Conservation (phyloP, 2,797 vertebrate genomes). For the Nannoperca obscura region DNA sequence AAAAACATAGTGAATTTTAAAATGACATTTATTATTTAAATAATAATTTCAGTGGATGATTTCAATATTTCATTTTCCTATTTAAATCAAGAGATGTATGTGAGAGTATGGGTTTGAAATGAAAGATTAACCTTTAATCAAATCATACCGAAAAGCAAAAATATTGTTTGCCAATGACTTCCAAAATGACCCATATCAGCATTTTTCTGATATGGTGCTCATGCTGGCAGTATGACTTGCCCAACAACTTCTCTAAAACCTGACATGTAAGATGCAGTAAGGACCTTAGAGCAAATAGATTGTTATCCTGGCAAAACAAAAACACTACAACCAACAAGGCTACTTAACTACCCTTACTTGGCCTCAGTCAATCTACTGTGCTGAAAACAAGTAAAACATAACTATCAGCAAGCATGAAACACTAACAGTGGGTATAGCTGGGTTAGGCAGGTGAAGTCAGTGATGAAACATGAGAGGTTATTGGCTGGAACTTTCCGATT, state of each 20-base stretch:
- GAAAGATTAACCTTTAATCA: too few relatives aligned
- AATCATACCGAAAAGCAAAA: neutral
- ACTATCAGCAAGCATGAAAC: slow-evolving; percentile 5
- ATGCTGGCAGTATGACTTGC: neutral
- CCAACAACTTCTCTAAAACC: neutral
- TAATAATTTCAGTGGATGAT: too few relatives aligned
- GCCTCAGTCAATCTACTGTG: neutral
- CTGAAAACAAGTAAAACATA: neutral
- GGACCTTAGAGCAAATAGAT: neutral
- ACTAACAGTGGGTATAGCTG: neutral
- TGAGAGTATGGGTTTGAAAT: too few relatives aligned
- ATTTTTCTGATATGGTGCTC: neutral
- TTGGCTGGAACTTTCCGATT: slow-evolving; percentile 11
- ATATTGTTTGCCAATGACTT: neutral
- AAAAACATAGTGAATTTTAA: too few relatives aligned
- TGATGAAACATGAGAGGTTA: slow-evolving; percentile 15
- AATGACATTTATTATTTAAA: too few relatives aligned
- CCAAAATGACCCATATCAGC: neutral
- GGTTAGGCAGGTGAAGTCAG: neutral
- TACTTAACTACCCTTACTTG: neutral
- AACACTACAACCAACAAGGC: neutral
- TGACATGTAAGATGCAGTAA: neutral
- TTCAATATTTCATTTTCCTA: too few relatives aligned
- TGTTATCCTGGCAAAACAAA: neutral
- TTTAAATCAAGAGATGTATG: too few relatives aligned